phyloP scores from a whole-genome alignment of 2,113 vertebrate species.

The Paracanthobrama guichenoti region DNA sequence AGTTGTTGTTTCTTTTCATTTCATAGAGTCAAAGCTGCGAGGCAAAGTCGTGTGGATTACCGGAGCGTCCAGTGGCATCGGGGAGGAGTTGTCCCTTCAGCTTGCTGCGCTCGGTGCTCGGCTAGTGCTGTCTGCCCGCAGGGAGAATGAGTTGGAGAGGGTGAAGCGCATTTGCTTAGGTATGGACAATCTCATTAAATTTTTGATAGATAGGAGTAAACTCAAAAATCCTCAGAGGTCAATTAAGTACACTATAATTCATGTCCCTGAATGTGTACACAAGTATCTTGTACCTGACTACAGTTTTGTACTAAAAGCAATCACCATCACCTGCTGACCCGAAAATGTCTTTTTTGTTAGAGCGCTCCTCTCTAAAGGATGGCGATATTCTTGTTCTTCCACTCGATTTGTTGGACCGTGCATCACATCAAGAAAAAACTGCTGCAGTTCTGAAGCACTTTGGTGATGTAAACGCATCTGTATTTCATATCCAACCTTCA shows the following conservation, averaged over 20 bases:
- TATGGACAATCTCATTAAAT: conserved; percentile 60
- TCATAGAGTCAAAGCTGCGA: conserved; percentile 80
- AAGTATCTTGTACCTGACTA: background rate
- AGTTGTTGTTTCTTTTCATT: background rate
- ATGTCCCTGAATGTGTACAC: background rate
- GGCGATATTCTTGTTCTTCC: conserved; percentile 87
- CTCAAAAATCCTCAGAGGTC: background rate
- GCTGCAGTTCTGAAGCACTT: conserved; percentile 83
- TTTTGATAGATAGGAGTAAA: background rate
- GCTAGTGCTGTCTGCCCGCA: conserved; percentile 87
- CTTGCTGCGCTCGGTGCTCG: conserved; percentile 82
- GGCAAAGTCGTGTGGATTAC: conserved; percentile 93
- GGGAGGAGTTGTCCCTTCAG: conserved; percentile 90
- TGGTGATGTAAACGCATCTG: conserved; percentile 78
- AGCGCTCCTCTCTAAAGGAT: conserved; percentile 77
- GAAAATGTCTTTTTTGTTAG: conserved; percentile 66
- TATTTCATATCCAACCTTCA: background rate
- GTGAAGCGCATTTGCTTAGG: conserved; percentile 87
- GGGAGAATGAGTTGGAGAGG: conserved; percentile 81
- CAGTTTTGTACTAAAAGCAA: background rate
- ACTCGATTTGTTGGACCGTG: conserved; percentile 84
- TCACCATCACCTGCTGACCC: conserved; percentile 15
- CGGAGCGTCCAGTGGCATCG: conserved; percentile 93
- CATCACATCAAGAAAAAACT: conserved; percentile 81
- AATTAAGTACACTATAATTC: background rate